phyloP scores from a whole-genome alignment of 2,888 invertebrate species.

The Lingula anatina region DNA sequence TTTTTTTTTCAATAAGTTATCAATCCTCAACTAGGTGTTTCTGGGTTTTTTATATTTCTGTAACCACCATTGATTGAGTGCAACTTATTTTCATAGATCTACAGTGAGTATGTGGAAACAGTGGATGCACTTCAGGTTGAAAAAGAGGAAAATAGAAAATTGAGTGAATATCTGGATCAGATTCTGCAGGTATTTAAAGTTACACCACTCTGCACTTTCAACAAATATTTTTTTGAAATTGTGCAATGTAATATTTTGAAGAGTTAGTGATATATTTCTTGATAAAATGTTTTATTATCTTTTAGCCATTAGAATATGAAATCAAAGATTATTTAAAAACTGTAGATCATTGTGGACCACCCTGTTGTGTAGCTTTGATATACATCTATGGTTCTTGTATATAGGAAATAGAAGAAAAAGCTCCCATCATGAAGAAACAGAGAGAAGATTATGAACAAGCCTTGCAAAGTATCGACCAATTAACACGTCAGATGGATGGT shows the following conservation, averaged over 20 bases:
- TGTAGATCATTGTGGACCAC: conserved; percentile 4
- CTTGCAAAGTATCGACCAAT: conserved; percentile 63
- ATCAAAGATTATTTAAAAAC: not conserved
- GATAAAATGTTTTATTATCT: conserved; percentile 2
- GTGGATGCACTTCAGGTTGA: conserved; percentile 68
- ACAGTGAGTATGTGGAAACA: conserved; percentile 76
- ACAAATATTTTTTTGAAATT: too few species aligned
- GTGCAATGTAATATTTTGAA: too few species aligned
- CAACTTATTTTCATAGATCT: conserved; percentile 59
- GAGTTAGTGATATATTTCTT: not conserved
- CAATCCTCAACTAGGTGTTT: too few species aligned
- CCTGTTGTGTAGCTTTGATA: not conserved
- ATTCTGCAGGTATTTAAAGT: too few species aligned
- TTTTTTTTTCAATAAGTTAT: not conserved
- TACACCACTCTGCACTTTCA: conserved; percentile 1
- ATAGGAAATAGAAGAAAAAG: conserved; percentile 81
- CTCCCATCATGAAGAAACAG: conserved; percentile 77
- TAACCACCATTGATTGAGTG: too few species aligned
- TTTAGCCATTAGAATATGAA: not conserved
- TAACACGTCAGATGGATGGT: conserved; percentile 44
- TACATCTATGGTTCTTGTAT: conserved; percentile 8
- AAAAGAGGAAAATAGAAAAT: conserved; percentile 74
- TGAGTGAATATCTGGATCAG: conserved; percentile 74
- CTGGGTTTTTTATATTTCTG: too few species aligned
- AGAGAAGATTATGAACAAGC: conserved; percentile 75